Evolutionary conservation across 1,140 invertebrate genomes (phyloP).

Genomic region (Scaptomyza pallida): DNA sequence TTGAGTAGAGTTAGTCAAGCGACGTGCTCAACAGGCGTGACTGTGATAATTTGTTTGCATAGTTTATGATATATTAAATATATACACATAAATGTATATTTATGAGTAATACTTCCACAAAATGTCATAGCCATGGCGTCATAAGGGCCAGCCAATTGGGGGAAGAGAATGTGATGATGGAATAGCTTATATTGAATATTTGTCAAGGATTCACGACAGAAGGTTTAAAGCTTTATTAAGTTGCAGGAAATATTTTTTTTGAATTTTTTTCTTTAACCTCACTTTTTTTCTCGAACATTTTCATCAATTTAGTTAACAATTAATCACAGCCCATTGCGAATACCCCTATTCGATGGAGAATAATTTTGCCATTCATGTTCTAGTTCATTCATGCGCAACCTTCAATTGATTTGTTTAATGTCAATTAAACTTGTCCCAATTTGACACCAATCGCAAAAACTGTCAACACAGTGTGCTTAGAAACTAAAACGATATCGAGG

Average conservation of each 20-base stretch:
- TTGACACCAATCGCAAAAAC: slow-evolving; percentile 68
- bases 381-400: slow-evolving; percentile 21
- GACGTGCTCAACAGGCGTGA: slow-evolving; percentile 68
- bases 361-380: slow-evolving; percentile 8
- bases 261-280: too few relatives aligned
- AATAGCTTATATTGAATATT: slow-evolving; percentile 26
- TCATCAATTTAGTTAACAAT: background rate
- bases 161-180: background rate
- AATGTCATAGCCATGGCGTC: slow-evolving; percentile 71
- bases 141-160: slow-evolving; percentile 60
- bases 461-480: slow-evolving; percentile 27
- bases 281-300: too few relatives aligned
- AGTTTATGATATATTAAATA: slow-evolving; percentile 44
- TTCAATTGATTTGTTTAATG: slow-evolving; percentile 76
- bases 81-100: too few relatives aligned
- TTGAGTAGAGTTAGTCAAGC: slow-evolving; percentile 24
- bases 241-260: too few relatives aligned
- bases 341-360: background rate
- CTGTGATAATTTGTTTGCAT: slow-evolving; percentile 68
- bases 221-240: background rate
- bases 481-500: slow-evolving; percentile 14
- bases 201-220: background rate
- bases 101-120: slow-evolving; percentile 47
- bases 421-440: slow-evolving; percentile 63
- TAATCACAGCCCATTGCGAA: background rate